These are phyloP conservation scores for Eurystomus gularis DNA, from an alignment of 2,113 vertebrate genomes.

Conservation along the genomic window DNA sequence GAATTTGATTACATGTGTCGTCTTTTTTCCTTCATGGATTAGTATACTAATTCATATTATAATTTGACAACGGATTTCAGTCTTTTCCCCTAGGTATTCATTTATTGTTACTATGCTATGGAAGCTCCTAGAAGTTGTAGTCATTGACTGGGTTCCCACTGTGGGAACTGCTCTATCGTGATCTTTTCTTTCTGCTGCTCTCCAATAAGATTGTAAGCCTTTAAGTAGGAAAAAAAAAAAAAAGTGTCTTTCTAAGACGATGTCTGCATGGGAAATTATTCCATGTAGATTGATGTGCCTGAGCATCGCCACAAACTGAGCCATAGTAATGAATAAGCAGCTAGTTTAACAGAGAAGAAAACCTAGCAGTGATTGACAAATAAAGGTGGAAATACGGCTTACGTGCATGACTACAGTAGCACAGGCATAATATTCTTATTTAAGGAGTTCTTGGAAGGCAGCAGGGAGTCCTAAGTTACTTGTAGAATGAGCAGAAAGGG, in stretches of 20 bases:
- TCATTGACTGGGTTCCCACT: neutral
- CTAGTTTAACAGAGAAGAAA: neutral
- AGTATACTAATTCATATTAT: neutral
- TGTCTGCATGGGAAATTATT: neutral
- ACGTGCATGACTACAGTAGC: neutral
- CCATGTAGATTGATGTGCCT: neutral
- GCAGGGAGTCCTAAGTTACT: neutral
- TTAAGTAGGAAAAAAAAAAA: neutral
- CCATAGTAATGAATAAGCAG: neutral
- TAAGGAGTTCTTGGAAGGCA: neutral
- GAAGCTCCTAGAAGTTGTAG: neutral
- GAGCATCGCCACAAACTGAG: neutral
- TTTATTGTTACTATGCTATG: neutral
- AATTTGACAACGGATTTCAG: neutral
- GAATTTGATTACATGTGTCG: neutral
- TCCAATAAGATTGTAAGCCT: neutral
- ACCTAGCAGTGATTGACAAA: neutral
- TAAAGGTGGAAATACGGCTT: neutral
- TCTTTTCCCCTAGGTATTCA: neutral
- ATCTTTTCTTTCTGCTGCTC: neutral
- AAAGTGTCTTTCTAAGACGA: neutral
- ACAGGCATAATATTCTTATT: neutral
- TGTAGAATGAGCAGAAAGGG: neutral
- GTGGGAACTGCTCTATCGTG: neutral
- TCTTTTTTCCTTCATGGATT: neutral